Percentiles rank a stretch among this genome's conserved stretches.
Evolutionary conservation across 2,888 invertebrate species (phyloP).

Genomic region (Protonemura montana): DNA sequence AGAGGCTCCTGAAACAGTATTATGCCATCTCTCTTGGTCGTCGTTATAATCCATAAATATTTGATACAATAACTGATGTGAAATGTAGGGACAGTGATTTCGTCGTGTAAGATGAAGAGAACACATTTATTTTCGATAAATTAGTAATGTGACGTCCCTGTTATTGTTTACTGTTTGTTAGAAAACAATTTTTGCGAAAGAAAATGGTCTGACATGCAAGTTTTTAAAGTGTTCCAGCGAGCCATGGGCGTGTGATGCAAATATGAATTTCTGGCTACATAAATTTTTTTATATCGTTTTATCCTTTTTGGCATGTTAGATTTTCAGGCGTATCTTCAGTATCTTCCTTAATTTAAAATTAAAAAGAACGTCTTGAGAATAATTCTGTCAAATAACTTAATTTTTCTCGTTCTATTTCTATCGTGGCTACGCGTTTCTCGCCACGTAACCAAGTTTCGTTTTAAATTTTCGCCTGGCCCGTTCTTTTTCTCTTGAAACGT

Average conservation of each 20-base stretch:
- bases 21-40: background rate
- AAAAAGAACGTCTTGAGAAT: background rate
- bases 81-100: background rate
- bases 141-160: background rate
- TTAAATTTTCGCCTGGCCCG: background rate
- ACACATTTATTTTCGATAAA: background rate
- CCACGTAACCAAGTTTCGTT: background rate
- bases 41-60: background rate
- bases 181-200: background rate
- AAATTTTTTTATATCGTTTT: background rate
- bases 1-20: background rate
- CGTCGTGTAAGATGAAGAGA: background rate
- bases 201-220: background rate
- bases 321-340: background rate
- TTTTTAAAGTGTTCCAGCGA: background rate
- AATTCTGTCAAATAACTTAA: background rate
- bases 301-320: background rate
- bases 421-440: background rate
- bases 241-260: background rate
- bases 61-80: background rate
- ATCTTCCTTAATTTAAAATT: background rate
- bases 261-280: background rate
- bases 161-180: background rate
- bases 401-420: background rate
- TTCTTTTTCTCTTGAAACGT: background rate